Base-by-base conservation (phyloP, 2,797 vertebrate species). In the Triplophysa bombifrons region DNA sequence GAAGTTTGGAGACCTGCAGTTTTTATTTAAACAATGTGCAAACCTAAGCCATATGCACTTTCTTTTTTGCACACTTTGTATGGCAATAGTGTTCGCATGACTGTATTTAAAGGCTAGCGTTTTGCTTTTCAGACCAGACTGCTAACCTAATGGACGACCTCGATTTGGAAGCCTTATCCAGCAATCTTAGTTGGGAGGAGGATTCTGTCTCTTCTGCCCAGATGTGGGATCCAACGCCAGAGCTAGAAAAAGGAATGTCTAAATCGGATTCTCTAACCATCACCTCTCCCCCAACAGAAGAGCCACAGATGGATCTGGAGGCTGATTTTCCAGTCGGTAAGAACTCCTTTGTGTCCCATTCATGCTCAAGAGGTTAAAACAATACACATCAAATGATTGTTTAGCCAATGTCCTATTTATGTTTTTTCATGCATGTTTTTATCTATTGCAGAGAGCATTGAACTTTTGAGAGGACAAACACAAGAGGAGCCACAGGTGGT, bases 111-210 rank as follows among this genome's bases (percentile, higher is more conserved):
- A 10, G 1, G 30, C 20, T 60, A 4, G 9, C 27, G 56, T 61
- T 53, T 65, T 46, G 2, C 66, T 72, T 83, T 82, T 51, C 90
- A 99, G 98, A 97, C 72, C 95, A 94, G 84, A 89, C 91, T 63
- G 96, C 95, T 86, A 96, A 92, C 2, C 96, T 94, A 79, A 96
- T 95, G 0, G 96, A 96, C 16, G 96, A 98, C 81, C 87, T 98
- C 84, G 96, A 98, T 80, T 93, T 96, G 0, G 96, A 98, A 38
- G 96, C 96, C 0, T 93, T 98, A 73, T 95, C 94, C 78, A 96
- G 92, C 72, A 95, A 95, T 1, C 94, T 98, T 69, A 91, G 94
- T 90, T 99, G 96, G 96, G 96, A 97, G 67, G 95, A 96, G 12
- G 96, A 98, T 60, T 80, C 95, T 0, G 93, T 95, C 69, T 93